Percentiles rank a stretch among this genome's conserved stretches.
These are phyloP conservation scores for Phaethon lepturus DNA, from an alignment of 2,113 vertebrate genomes.

Conservation along the genomic window DNA sequence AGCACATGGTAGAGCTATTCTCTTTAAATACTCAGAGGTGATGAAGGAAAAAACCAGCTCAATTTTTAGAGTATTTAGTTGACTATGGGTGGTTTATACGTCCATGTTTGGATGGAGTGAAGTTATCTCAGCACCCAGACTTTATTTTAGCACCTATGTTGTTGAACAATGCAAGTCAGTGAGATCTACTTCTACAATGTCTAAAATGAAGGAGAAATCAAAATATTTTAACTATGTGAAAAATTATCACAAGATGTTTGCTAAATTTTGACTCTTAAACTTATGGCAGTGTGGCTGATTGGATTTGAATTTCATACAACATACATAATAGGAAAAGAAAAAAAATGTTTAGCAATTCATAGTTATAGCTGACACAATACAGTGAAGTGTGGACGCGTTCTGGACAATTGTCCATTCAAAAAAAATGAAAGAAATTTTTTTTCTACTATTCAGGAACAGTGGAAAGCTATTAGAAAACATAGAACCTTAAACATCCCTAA, in stretches of 20 bases:
- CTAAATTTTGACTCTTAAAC: background rate
- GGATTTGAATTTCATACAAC: background rate
- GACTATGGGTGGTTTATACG: background rate
- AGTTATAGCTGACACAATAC: background rate
- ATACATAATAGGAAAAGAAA: background rate
- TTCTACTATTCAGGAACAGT: background rate
- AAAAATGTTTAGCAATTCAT: background rate
- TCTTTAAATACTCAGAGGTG: background rate
- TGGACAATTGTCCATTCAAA: background rate
- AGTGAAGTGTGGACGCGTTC: background rate
- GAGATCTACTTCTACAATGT: background rate
- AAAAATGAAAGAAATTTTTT: background rate
- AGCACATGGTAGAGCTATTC: background rate
- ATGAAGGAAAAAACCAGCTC: background rate
- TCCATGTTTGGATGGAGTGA: background rate
- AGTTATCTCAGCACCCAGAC: background rate
- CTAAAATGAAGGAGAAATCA: background rate
- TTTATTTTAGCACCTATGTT: background rate
- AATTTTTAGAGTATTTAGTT: background rate
- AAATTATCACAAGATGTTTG: background rate
- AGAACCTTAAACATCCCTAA: background rate
- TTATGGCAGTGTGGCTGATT: accelerated
- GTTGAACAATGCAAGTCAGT: background rate
- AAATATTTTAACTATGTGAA: background rate
- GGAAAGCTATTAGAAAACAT: background rate